Conservation (phyloP, 2,797 vertebrate genomes). For the Artibeus jamaicensis region DNA sequence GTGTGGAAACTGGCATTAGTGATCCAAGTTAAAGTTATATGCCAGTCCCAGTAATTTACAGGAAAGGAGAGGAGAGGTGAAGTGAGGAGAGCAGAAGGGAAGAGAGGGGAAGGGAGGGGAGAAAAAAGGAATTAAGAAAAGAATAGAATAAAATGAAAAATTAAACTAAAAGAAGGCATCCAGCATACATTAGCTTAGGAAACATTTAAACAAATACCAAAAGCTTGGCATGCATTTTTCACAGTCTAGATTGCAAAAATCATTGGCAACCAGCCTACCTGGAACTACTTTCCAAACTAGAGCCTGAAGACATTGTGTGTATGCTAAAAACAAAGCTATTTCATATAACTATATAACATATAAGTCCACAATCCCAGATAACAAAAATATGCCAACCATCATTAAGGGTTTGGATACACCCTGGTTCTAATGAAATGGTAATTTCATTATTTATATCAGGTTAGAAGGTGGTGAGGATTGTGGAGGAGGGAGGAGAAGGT, state of each 20-base stretch:
- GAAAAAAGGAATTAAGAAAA: neutral
- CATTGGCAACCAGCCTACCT: neutral
- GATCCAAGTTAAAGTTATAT: neutral
- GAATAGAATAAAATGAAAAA: neutral
- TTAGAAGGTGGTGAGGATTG: neutral
- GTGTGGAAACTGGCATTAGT: neutral
- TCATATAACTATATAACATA: neutral
- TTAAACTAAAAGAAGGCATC: neutral
- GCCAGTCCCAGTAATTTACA: neutral
- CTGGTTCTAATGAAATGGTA: neutral
- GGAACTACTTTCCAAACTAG: neutral
- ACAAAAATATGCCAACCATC: neutral
- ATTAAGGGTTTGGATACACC: neutral
- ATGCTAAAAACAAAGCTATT: neutral
- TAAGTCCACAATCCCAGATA: neutral
- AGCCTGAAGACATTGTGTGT: neutral
- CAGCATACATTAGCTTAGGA: neutral
- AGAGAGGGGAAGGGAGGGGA: neutral
- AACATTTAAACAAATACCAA: neutral
- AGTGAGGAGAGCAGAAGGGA: neutral
- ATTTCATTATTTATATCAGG: neutral
- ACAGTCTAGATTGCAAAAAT: constrained; percentile 2
- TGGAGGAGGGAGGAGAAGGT: neutral
- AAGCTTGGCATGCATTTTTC: neutral
- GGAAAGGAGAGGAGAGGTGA: neutral